Evolutionary conservation across 2,888 invertebrate genomes (phyloP), one percentile per base, ranked within the genome.

Genomic region (Acronicta aceris): DNA sequence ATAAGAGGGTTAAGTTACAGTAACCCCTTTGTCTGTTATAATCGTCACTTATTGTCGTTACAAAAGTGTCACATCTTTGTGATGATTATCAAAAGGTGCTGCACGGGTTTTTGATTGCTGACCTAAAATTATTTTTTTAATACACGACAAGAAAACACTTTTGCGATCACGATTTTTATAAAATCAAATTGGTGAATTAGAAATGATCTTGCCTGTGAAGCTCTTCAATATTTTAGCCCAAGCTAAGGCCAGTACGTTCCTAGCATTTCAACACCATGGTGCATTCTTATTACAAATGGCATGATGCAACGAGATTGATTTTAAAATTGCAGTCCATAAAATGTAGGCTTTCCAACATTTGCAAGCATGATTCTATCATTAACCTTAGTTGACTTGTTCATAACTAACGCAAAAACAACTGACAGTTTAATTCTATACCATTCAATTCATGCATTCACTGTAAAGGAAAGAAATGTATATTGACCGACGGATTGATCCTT

Each of bases 311-410:
- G 8, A 43, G 25, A 47, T 43, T 25, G 27, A 42, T 49, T 41
- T 15, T 59, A 53, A 63, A 64, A 67, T 48, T 52, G 25, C 61
- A 53, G 17, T 9, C 17, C 25, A 38, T 41, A 57, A 12, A 54
- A 38, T 52, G 42, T 30, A 55, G 17, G 42, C n/a, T 50, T 56
- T 45, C 12, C 36, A 36, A n/a, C 41, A 9, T 43, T 46, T 52
- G 21, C 40, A 50, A 46, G 59, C 54, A 52, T 54, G 52, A 43
- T 45, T 59, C 27, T 15, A 53, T 59, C 12, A 47, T 64, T 55
- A 57, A 66, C 50, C 53, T 43, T 33, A 60, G 25, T 48, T 59
- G 36, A 58, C 46, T 67, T 56, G 33, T 57, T 33, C 21, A 36
- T 50, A 56, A 57, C 30, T 55, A 59, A 25, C 42, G 12, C 49